phyloP scores from a whole-genome alignment of 2,888 invertebrate species.

The Pseudeuparius sepicola region DNA sequence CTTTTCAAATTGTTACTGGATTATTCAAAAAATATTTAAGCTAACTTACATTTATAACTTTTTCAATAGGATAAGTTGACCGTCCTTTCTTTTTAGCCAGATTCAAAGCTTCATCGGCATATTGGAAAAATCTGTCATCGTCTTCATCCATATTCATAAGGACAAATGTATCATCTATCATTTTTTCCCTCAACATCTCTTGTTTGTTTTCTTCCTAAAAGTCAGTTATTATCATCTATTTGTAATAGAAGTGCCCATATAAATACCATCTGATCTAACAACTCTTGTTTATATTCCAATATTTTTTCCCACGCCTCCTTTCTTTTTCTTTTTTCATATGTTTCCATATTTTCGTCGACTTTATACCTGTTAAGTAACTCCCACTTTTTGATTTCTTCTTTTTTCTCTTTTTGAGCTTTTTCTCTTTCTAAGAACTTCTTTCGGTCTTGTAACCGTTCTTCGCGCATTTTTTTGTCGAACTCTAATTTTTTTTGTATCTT shows the following conservation, averaged over 20 bases:
- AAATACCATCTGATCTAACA: conserved; percentile 43
- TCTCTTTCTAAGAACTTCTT: conserved; percentile 33
- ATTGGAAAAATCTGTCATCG: conserved; percentile 44
- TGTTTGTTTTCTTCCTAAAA: conserved; percentile 25
- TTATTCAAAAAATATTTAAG: not conserved
- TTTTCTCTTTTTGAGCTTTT: conserved; percentile 34
- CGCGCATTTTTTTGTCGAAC: conserved; percentile 31
- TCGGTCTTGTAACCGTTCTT: conserved; percentile 28
- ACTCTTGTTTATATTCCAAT: conserved; percentile 39
- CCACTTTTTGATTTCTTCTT: conserved; percentile 44
- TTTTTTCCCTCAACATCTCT: conserved; percentile 24
- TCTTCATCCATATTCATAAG: conserved; percentile 39
- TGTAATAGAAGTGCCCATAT: not conserved
- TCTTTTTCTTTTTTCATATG: conserved; percentile 38
- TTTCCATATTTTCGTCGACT: conserved; percentile 41
- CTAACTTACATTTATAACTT: conserved; percentile 35
- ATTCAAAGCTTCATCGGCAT: conserved; percentile 41
- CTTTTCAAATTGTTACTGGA: too few relatives aligned
- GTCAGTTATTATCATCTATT: conserved; percentile 17
- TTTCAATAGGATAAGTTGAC: conserved; percentile 39
- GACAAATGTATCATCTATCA: conserved; percentile 35
- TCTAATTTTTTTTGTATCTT: conserved; percentile 31
- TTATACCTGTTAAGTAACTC: conserved; percentile 50
- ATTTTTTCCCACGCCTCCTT: conserved; percentile 38
- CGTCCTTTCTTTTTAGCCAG: conserved; percentile 40